Base-by-base conservation (phyloP, 2,797 vertebrate genomes). In the Loris lydekkerianus region DNA sequence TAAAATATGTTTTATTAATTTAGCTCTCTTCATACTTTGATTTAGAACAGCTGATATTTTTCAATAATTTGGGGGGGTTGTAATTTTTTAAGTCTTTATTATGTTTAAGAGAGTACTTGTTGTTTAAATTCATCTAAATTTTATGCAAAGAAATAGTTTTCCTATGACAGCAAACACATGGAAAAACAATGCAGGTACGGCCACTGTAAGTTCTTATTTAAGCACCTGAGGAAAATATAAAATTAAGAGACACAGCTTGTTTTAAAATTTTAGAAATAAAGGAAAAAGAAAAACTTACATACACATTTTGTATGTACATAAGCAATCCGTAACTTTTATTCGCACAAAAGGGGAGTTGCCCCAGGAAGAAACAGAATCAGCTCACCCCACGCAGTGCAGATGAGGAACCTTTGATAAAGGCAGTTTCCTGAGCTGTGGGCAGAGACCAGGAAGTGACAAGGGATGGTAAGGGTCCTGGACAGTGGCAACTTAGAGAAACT, bases 401-500 rank as follows among this genome's bases (percentile, higher is more conserved):
- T 23, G 61, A 18, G 49, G 27, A 40, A 37, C 5, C 34, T 78
- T 43, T 56, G 58, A 17, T 25, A 27, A 27, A 40, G 6, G 8
- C 3, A 14, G 5, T 21, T 3, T 43, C 61, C 15, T 15, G 2
- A 21, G 46, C 25, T 25, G 53, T 9, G 56, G 13, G 31, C 25
- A 56, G 73, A 34, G 31, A 46, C 27, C 4, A 40, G 17, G 31
- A 37, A 25, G 15, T 21, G 46, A n/a, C 4, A 15, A 11, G 4
- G 23, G 34, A 21, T 1, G 14, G 46, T 7, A 25, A 14, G 34
- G 34, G 1, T 15, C 21, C 29, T 49, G 18, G 37, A 49, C 40
- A 49, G 5, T 58, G 56, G 53, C 46, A 15, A 43, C 0, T 5
- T 8, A 2, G 8, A 15, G 14, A 20, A 14, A 3, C 1, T 10